A percentile compares a stretch with the other conserved stretches of the same genome.
Conservation (phyloP, 2,888 invertebrate genomes). For the Drosophila prostipennis region DNA sequence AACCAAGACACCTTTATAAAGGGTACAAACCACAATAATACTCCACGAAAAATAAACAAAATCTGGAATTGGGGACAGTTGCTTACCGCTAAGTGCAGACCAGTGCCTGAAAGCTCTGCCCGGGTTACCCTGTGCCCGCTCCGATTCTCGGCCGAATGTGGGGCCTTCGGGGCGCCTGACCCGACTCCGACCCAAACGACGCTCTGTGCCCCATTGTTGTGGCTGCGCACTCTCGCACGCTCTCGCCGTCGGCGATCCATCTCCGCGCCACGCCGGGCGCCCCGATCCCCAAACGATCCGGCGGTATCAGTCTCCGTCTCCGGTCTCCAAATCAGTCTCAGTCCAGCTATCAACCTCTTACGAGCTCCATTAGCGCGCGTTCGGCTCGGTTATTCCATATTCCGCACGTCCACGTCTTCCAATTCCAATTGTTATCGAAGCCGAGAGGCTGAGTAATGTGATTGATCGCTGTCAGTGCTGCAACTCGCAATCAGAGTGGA, state of each 20-base stretch:
- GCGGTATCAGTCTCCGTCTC: conserved; percentile 16
- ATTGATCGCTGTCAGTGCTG: conserved; percentile 54
- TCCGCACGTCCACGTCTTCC: background rate
- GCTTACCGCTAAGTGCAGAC: conserved; percentile 6
- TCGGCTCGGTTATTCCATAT: conserved; percentile 1
- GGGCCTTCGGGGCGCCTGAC: conserved; percentile 52
- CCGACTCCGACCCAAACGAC: conserved; percentile 44
- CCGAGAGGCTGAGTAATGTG: conserved; percentile 66
- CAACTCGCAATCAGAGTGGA: conserved; percentile 50
- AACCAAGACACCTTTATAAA: background rate
- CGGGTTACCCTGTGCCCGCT: conserved; percentile 16
- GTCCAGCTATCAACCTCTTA: conserved; percentile 24
- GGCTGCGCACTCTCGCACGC: conserved; percentile 32
- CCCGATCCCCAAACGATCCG: conserved; percentile 6
- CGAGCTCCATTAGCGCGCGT: conserved; percentile 40
- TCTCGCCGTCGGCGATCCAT: conserved; percentile 17
- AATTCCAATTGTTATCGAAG: conserved; percentile 67
- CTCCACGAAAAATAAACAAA: conserved; percentile 7
- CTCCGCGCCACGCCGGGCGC: background rate
- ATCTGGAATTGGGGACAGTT: conserved; percentile 29
- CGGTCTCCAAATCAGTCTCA: conserved; percentile 18
- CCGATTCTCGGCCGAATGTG: conserved; percentile 9
- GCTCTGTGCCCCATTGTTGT: conserved; percentile 36
- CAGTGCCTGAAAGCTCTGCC: conserved; percentile 27
- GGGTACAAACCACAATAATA: conserved; percentile 2